A percentile compares a stretch with the other conserved stretches of the same genome.
These are phyloP conservation scores for Homarus americanus DNA, from an alignment of 1,140 invertebrate genomes.

Conservation along the genomic window DNA sequence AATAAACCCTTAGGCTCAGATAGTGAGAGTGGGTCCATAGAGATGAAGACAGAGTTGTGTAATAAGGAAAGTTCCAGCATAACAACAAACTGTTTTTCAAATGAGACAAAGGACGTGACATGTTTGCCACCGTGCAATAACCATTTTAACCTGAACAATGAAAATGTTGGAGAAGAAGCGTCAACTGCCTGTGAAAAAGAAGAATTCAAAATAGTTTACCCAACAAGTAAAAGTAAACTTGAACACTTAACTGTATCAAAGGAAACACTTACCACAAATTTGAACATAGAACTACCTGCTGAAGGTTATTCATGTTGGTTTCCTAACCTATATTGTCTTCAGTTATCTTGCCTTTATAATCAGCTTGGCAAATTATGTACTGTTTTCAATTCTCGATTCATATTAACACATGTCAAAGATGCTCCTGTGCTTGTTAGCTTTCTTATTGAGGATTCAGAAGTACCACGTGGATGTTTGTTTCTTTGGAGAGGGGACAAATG, in stretches of 20 bases:
- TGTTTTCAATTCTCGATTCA: conserved; percentile 15
- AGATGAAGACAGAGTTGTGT: background rate
- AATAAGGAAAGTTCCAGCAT: background rate
- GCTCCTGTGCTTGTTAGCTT: conserved; percentile 21
- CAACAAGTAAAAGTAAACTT: background rate
- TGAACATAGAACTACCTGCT: background rate
- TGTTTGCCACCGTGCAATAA: background rate
- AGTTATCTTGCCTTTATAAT: conserved; percentile 30
- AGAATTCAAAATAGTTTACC: background rate
- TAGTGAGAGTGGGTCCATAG: background rate
- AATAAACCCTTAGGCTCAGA: background rate
- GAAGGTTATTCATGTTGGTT: background rate
- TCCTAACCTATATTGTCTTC: background rate
- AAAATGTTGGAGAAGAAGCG: background rate
- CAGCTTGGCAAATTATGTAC: conserved; percentile 34
- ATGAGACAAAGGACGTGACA: background rate
- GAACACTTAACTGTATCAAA: background rate
- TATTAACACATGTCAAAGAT: conserved; percentile 25
- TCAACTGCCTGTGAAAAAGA: background rate
- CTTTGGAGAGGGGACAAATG: conserved; percentile 14
- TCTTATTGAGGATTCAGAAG: background rate
- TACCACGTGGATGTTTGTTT: background rate
- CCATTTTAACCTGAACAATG: background rate
- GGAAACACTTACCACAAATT: background rate
- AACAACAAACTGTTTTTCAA: background rate